Evolutionary conservation across 2,888 invertebrate species (phyloP), one percentile per base, ranked within the genome.

Genomic region (Oligia latruncula): DNA sequence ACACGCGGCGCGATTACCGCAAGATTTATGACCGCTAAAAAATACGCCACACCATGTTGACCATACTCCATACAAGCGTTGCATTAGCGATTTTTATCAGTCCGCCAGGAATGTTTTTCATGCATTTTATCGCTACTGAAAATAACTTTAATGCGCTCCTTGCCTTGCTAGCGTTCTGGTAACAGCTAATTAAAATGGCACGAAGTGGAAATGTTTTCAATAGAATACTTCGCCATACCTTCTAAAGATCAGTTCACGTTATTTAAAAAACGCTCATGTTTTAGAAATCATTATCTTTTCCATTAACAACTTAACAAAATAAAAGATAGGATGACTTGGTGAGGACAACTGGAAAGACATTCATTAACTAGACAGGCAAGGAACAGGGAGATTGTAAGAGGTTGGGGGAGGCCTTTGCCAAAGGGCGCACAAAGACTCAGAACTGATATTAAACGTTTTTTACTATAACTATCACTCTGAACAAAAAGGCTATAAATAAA

Each of bases 71-170:
- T 75, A 85, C 73, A 74, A 81, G 71, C 66, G 40, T 55, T 73
- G 72, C 72, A 88, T 77, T 81, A 85, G 72, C 82, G 82, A 81
- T 75, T 73, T 88, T 85, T 72, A 85, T 86, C 82, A 88, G 58
- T 2, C 70, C 23, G 65, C 23, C 49, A 29, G 43, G 58, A 73
- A 75, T 65, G 46, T 75, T 86, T 85, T 77, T 70, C 74, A 74
- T 68, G 49, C 74, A 77, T 65, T 86, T 86, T 71, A 86, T 81
- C 52, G 64, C 35, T 60, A 75, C 86, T 88, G 75, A 86, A 88
- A 85, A 81, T 81, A 88, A 88, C 77, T 86, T 86, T 55, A 77
- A 77, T 75, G 77, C 40, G 52, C 64, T 68, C 52, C 46, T 64
- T 60, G 82, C 72, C 74, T 70, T 66, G 71, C 71, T 72, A 71